Percentiles rank a stretch among this genome's conserved stretches.
Evolutionary conservation across 2,888 invertebrate species (phyloP).

Genomic region (Campoplex capitator): DNA sequence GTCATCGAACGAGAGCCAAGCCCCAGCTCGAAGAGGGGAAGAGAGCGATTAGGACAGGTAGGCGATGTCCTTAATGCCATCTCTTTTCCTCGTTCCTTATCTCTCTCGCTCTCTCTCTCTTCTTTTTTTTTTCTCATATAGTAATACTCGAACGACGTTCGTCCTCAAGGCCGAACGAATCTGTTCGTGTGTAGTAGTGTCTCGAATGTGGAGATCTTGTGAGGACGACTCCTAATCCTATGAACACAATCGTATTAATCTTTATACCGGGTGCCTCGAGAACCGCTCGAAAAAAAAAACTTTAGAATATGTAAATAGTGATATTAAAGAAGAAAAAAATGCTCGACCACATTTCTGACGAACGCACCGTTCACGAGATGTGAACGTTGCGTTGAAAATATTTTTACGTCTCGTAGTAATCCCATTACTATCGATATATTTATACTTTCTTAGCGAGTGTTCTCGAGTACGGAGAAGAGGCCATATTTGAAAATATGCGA

Average conservation of each 20-base stretch:
- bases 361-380: slow-evolving; percentile 9
- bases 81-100: slow-evolving; percentile 35
- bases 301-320: background rate
- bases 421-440: slow-evolving; percentile 39
- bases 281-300: background rate
- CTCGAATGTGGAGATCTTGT: slow-evolving; percentile 27
- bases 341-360: background rate
- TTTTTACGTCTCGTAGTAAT: slow-evolving; percentile 44
- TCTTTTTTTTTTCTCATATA: slow-evolving; percentile 16
- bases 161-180: slow-evolving; percentile 68
- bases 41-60: slow-evolving; percentile 74
- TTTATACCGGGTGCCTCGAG: background rate
- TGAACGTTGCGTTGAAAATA: slow-evolving; percentile 12
- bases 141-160: slow-evolving; percentile 53
- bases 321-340: background rate
- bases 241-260: slow-evolving; percentile 2
- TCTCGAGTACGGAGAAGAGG: background rate
- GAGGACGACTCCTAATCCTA: slow-evolving; percentile 59
- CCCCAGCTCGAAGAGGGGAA: slow-evolving; percentile 43
- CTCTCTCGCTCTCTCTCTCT: slow-evolving; percentile 7
- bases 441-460: slow-evolving; percentile 11
- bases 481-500: slow-evolving; percentile 43
- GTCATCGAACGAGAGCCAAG: slow-evolving; percentile 56
- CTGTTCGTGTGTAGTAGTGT: slow-evolving; percentile 11
- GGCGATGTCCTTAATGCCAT: slow-evolving; percentile 68